Evolutionary conservation across 2,888 invertebrate species (phyloP).

Genomic region (Sarcophaga variegata): DNA sequence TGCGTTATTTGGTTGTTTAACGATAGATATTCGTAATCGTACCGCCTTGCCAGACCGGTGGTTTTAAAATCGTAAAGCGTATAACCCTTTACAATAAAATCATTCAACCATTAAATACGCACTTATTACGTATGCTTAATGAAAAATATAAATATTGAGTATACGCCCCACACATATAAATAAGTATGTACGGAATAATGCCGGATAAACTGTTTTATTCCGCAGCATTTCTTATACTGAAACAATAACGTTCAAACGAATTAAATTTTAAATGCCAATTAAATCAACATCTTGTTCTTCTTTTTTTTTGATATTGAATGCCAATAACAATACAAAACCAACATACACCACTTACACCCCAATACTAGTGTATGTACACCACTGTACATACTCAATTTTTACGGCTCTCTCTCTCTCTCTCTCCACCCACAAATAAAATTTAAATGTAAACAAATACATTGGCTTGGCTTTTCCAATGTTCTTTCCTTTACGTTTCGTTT

Average conservation of each 20-base stretch:
- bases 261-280: conserved; percentile 31
- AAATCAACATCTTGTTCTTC: conserved; percentile 21
- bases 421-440: neutral
- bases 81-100: neutral
- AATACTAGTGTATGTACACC: too few relatives aligned
- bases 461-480: neutral
- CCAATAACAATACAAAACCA: conserved; percentile 1
- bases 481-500: neutral
- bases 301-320: neutral
- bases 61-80: too few relatives aligned
- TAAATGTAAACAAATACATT: neutral
- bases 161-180: neutral
- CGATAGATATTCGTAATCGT: too few relatives aligned
- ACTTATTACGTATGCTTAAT: conserved; percentile 19
- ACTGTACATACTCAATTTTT: too few relatives aligned
- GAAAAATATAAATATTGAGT: conserved; percentile 7
- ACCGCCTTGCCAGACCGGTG: too few relatives aligned
- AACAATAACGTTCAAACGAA: neutral
- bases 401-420: neutral
- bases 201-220: too few relatives aligned
- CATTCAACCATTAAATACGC: neutral
- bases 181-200: too few relatives aligned
- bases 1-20: too few relatives aligned
- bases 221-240: too few relatives aligned
- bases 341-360: too few relatives aligned